A percentile compares a stretch with the other conserved stretches of the same genome.
Conservation (phyloP, 2,888 invertebrate genomes). For the Kryphioiulus occultus region DNA sequence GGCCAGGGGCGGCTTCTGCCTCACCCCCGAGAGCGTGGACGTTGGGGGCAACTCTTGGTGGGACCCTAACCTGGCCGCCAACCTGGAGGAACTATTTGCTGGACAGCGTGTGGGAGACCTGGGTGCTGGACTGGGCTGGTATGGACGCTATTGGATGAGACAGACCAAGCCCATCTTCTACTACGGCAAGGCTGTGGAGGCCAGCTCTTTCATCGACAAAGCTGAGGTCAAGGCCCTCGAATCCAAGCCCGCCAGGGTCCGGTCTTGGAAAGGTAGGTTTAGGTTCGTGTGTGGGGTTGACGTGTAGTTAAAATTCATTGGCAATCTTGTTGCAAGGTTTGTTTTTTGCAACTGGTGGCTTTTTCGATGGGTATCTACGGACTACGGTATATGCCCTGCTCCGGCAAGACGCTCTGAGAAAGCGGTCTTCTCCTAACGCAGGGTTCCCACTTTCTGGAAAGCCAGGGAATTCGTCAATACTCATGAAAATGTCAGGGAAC, state of each 20-base stretch:
- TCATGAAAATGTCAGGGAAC: no score
- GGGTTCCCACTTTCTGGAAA: no score
- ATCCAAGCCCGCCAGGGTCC: conserved; percentile 1
- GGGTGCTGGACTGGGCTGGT: conserved; percentile 51
- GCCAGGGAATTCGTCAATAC: no score
- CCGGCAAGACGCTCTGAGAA: no score
- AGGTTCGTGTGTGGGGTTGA: no score
- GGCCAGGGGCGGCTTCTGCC: conserved; percentile 48
- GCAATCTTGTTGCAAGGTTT: background rate
- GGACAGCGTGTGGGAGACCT: conserved; percentile 46
- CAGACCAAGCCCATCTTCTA: background rate
- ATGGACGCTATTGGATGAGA: conserved; percentile 50
- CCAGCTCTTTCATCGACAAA: background rate
- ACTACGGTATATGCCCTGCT: no score
- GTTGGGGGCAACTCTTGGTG: conserved; percentile 50
- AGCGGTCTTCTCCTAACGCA: no score
- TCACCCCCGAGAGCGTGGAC: conserved; percentile 10
- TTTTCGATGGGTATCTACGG: no score
- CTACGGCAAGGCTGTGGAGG: conserved; percentile 39
- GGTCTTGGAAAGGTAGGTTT: conserved; percentile 44
- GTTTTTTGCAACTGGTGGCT: no score
- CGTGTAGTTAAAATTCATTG: no score
- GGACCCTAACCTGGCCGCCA: conserved; percentile 31
- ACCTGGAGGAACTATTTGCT: conserved; percentile 12
- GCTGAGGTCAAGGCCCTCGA: background rate